Conservation (phyloP, 2,113 vertebrate genomes). For the Andinoacara biseriatus region DNA sequence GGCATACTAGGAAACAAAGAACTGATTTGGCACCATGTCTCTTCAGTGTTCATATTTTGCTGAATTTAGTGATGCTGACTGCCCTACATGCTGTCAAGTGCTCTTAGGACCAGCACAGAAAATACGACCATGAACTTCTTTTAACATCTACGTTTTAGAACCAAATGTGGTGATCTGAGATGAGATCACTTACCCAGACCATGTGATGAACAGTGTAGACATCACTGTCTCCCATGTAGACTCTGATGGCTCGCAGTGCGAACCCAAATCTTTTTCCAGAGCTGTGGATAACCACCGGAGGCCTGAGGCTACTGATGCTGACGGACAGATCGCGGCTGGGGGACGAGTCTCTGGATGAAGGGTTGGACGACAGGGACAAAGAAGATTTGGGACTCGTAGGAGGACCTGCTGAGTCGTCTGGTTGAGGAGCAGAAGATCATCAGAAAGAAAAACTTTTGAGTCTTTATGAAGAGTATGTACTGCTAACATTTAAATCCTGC, state of each 20-base stretch:
- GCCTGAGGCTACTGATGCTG: slow-evolving; percentile 83
- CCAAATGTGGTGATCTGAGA: neutral
- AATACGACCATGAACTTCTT: neutral
- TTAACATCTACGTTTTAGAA: neutral
- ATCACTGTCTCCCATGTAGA: slow-evolving; percentile 95
- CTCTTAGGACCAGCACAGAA: neutral
- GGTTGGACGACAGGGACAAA: slow-evolving; percentile 91
- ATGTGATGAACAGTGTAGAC: slow-evolving; percentile 94
- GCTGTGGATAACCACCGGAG: slow-evolving; percentile 93
- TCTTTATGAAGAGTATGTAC: neutral
- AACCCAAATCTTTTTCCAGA: slow-evolving; percentile 94
- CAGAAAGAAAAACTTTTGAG: neutral
- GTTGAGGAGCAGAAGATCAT: neutral
- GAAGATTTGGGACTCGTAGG: slow-evolving; percentile 91
- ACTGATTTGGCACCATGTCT: neutral
- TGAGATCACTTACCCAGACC: slow-evolving; percentile 88
- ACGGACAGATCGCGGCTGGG: slow-evolving; percentile 88
- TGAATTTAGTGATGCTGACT: neutral
- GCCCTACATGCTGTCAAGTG: neutral
- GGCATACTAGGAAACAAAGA: neutral
- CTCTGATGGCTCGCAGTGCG: slow-evolving; percentile 90
- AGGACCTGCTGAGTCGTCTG: slow-evolving; percentile 85
- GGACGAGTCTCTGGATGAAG: slow-evolving; percentile 93
- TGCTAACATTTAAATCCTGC: neutral
- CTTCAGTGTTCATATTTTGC: neutral